These are phyloP conservation scores for Latrodectus geometricus DNA, from an alignment of 1,140 invertebrate genomes.

Conservation along the genomic window DNA sequence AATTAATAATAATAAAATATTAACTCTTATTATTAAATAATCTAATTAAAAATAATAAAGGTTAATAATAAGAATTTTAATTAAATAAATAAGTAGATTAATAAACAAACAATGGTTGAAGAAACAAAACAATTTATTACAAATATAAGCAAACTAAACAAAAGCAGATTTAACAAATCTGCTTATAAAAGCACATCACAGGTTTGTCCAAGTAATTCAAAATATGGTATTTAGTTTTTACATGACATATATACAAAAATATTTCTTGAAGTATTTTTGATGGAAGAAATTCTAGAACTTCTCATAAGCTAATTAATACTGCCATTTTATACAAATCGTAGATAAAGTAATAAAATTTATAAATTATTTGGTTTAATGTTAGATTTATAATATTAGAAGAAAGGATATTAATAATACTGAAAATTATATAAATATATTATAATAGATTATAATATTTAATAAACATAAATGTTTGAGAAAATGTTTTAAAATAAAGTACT, in stretches of 20 bases:
- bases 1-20: too few relatives aligned
- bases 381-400: not conserved
- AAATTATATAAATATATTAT: not conserved
- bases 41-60: too few relatives aligned
- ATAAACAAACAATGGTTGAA: too few relatives aligned
- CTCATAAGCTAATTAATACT: not conserved
- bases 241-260: not conserved
- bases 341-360: not conserved
- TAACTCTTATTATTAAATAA: too few relatives aligned
- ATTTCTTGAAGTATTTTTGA: not conserved
- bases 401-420: not conserved
- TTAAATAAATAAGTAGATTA: too few relatives aligned
- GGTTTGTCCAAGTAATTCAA: not conserved
- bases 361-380: not conserved
- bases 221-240: not conserved
- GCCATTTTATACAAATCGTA: not conserved
- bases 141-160: not conserved
- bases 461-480: not conserved
- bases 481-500: not conserved
- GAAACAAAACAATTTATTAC: constrained; percentile 1
- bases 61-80: too few relatives aligned
- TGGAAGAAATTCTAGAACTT: not conserved
- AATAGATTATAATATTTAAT: not conserved
- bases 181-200: not conserved
- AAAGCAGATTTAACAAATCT: not conserved